phyloP scores from a whole-genome alignment of 2,888 invertebrate species.

The Synergus itoensis region DNA sequence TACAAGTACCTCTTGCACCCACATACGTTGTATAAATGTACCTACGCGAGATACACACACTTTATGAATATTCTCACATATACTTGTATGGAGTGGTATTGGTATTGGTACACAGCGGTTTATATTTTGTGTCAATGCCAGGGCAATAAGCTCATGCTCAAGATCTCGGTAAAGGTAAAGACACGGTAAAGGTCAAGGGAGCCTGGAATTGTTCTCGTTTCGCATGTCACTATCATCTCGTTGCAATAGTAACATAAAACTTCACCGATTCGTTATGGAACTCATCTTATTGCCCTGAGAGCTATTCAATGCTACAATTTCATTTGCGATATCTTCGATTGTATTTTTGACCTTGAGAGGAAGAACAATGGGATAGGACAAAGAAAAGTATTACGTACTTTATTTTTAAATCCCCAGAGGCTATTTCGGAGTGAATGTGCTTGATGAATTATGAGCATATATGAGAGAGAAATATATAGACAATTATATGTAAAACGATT shows the following conservation, averaged over 20 bases:
- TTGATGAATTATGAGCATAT: neutral
- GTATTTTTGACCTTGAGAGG: neutral
- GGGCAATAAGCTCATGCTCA: constrained; percentile 8
- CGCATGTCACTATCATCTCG: constrained; percentile 36
- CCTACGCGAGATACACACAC: neutral
- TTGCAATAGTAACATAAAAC: neutral
- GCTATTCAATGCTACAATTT: neutral
- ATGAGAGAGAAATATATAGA: neutral
- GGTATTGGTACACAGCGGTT: neutral
- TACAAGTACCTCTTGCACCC: neutral
- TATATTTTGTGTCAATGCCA: constrained; percentile 29
- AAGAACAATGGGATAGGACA: neutral
- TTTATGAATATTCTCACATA: neutral
- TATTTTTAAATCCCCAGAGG: too few species aligned
- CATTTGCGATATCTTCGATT: neutral
- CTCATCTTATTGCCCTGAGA: neutral
- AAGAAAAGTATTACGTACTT: neutral
- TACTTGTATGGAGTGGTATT: too few species aligned
- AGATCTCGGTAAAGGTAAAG: constrained; percentile 44
- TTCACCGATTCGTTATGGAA: neutral
- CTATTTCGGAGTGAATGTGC: too few species aligned
- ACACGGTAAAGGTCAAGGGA: constrained; percentile 45
- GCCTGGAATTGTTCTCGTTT: constrained; percentile 42
- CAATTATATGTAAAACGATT: too few species aligned
- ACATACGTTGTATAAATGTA: neutral